Evolutionary conservation across 2,888 invertebrate genomes (phyloP).

Genomic region (Coenonympha glycerion): DNA sequence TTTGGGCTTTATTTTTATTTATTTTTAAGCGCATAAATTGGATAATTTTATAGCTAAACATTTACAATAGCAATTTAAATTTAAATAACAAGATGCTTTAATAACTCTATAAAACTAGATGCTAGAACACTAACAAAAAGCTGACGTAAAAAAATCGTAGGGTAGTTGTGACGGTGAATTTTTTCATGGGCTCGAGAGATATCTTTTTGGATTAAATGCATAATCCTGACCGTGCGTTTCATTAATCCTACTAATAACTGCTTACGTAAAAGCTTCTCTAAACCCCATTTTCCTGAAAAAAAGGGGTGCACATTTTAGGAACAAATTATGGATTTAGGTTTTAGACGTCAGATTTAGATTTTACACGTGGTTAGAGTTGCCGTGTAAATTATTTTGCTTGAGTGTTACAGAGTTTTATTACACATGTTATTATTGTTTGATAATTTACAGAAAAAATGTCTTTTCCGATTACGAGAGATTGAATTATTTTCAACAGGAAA

Average conservation of each 20-base stretch:
- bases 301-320: not conserved
- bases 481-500: too few relatives aligned
- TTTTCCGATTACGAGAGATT: too few relatives aligned
- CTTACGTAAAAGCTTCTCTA: slow-evolving; percentile 1
- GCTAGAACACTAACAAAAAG: not conserved
- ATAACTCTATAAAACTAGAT: too few relatives aligned
- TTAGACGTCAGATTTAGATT: slow-evolving; percentile 3
- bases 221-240: slow-evolving; percentile 24
- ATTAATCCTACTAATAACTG: slow-evolving; percentile 24
- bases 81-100: too few relatives aligned
- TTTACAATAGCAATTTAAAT: too few relatives aligned
- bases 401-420: not conserved
- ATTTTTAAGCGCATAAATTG: too few relatives aligned
- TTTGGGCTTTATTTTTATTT: too few relatives aligned
- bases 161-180: slow-evolving; percentile 22
- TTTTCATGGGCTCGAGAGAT: slow-evolving; percentile 16
- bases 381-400: not conserved
- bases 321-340: not conserved
- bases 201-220: slow-evolving; percentile 18
- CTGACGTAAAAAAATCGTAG: slow-evolving; percentile 19
- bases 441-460: too few relatives aligned
- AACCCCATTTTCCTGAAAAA: not conserved
- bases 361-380: not conserved
- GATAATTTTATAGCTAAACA: too few relatives aligned
- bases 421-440: too few relatives aligned